phyloP scores from a whole-genome alignment of 2,797 vertebrate species.

The Myotis planiceps region DNA sequence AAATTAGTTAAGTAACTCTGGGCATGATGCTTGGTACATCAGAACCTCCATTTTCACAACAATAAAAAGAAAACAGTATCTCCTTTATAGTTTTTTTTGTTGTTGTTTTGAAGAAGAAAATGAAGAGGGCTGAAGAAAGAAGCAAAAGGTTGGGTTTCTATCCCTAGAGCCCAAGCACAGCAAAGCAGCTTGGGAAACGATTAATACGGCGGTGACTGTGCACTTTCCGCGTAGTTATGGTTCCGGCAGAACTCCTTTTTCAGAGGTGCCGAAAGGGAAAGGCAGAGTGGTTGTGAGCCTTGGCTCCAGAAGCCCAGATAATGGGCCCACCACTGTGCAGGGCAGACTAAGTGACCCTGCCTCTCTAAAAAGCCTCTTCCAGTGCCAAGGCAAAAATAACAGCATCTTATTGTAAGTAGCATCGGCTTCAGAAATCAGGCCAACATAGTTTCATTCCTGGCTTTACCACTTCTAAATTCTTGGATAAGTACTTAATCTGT shows the following conservation, averaged over 20 bases:
- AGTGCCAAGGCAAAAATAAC: conserved; percentile 12
- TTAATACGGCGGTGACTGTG: neutral
- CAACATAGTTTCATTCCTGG: neutral
- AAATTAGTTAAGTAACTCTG: neutral
- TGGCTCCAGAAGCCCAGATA: neutral
- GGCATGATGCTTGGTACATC: neutral
- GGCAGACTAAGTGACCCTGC: neutral
- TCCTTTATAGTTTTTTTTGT: neutral
- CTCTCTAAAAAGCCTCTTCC: conserved; percentile 26
- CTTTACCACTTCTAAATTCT: neutral
- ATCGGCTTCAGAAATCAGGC: neutral
- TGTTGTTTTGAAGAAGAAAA: neutral
- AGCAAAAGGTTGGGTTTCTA: neutral
- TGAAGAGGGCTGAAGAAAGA: neutral
- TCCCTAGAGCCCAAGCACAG: neutral
- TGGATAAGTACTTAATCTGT: neutral
- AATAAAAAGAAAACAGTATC: neutral
- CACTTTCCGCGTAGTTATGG: neutral
- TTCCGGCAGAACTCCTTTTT: neutral
- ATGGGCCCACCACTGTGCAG: neutral
- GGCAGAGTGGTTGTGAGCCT: neutral
- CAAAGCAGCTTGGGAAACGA: neutral
- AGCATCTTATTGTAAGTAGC: neutral
- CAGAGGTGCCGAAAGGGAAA: neutral
- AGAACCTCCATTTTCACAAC: neutral